Evolutionary conservation across 1,140 invertebrate species (phyloP).

Genomic region (Heliconius hermathena): DNA sequence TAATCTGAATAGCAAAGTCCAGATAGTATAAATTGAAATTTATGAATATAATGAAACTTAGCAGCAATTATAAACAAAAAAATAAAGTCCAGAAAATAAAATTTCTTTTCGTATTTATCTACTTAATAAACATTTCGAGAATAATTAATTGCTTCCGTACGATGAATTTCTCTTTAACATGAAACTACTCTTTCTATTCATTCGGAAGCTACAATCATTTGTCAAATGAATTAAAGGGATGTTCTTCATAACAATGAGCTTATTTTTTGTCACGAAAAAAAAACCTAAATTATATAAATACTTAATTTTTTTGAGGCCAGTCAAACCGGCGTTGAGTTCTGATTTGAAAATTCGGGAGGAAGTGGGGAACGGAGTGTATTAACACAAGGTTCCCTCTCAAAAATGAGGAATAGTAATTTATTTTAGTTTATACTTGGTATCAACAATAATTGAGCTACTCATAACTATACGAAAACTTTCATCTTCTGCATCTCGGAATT

Average conservation of each 20-base stretch:
- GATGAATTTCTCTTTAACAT: not conserved
- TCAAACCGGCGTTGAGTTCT: too few species aligned
- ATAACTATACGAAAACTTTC: too few species aligned
- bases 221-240: not conserved
- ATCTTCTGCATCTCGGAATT: not conserved
- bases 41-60: not conserved
- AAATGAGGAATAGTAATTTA: too few species aligned
- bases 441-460: too few species aligned
- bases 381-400: too few species aligned
- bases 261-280: not conserved
- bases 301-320: too few species aligned
- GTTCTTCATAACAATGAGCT: not conserved
- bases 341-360: too few species aligned
- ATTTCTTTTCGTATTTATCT: not conserved
- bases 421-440: too few species aligned
- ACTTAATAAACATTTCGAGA: not conserved
- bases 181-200: not conserved
- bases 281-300: too few species aligned
- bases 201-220: not conserved
- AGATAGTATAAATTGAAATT: not conserved
- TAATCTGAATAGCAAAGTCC: not conserved
- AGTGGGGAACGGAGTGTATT: too few species aligned
- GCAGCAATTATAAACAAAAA: not conserved
- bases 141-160: not conserved
- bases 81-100: too few species aligned